A percentile compares a stretch with the other conserved stretches of the same genome.
Evolutionary conservation across 2,797 vertebrate genomes (phyloP).

Genomic region (Columba guinea): DNA sequence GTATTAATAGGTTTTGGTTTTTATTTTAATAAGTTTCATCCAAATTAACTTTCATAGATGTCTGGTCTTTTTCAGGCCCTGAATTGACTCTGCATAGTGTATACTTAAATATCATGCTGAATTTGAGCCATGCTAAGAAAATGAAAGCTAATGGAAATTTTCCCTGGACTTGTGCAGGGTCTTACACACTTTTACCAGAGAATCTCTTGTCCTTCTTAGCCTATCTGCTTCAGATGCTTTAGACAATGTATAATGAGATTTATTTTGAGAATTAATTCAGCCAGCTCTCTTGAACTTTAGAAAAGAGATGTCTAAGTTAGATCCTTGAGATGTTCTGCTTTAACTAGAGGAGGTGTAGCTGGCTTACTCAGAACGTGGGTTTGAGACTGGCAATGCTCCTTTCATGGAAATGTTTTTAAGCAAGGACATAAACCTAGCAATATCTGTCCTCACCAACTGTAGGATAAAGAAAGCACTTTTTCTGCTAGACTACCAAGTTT

Average conservation of each 20-base stretch:
- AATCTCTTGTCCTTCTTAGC: background rate
- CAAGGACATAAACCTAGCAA: background rate
- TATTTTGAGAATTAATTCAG: background rate
- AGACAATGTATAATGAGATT: background rate
- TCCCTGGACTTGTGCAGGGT: background rate
- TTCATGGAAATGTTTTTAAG: background rate
- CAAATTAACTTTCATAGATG: background rate
- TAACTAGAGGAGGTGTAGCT: background rate
- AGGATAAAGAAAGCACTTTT: background rate
- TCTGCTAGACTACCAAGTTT: background rate
- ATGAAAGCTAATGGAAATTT: background rate
- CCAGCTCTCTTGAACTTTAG: background rate
- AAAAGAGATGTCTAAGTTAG: background rate
- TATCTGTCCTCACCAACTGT: background rate
- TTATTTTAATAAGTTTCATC: background rate
- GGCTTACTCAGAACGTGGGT: background rate
- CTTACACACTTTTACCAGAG: fast-evolving
- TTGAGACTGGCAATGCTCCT: background rate
- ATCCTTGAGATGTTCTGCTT: background rate
- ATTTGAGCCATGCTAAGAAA: background rate
- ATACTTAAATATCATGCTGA: background rate
- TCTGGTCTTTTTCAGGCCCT: background rate
- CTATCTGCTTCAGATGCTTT: background rate
- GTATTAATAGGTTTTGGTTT: background rate
- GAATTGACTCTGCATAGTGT: background rate